Evolutionary conservation across 2,888 invertebrate species (phyloP).

Genomic region (Entomobrya proxima): DNA sequence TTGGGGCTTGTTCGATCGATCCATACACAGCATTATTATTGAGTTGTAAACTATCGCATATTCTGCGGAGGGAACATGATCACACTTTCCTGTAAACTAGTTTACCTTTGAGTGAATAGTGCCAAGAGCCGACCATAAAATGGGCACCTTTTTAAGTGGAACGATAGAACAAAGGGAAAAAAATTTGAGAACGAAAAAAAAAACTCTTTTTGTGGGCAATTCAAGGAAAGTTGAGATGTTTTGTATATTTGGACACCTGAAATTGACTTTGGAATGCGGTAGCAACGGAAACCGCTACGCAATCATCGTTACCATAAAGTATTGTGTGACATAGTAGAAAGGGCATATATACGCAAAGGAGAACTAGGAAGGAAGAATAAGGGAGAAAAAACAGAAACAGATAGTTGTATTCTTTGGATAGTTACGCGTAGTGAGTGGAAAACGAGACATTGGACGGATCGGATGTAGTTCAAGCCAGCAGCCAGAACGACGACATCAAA

Average conservation of each 20-base stretch:
- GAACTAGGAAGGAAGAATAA: constrained; percentile 9
- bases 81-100: constrained; percentile 16
- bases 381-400: not conserved
- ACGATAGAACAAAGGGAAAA: constrained; percentile 4
- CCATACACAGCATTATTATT: not conserved
- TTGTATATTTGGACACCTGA: constrained; percentile 52
- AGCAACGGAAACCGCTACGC: constrained; percentile 23
- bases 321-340: constrained; percentile 24
- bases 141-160: not conserved
- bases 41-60: constrained; percentile 5
- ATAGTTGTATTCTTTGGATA: not conserved
- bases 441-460: not conserved
- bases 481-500: constrained; percentile 15
- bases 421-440: not conserved
- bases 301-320: constrained; percentile 36
- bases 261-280: constrained; percentile 41
- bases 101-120: not conserved
- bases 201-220: not conserved
- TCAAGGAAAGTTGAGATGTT: constrained; percentile 8
- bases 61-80: not conserved
- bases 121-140: constrained; percentile 4
- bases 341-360: not conserved
- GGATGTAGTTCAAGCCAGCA: not conserved
- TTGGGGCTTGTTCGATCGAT: not conserved
- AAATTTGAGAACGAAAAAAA: not conserved